Base-by-base conservation (phyloP, 37 sponge, comb jelly and placozoan species). In the Geodia barretti region DNA sequence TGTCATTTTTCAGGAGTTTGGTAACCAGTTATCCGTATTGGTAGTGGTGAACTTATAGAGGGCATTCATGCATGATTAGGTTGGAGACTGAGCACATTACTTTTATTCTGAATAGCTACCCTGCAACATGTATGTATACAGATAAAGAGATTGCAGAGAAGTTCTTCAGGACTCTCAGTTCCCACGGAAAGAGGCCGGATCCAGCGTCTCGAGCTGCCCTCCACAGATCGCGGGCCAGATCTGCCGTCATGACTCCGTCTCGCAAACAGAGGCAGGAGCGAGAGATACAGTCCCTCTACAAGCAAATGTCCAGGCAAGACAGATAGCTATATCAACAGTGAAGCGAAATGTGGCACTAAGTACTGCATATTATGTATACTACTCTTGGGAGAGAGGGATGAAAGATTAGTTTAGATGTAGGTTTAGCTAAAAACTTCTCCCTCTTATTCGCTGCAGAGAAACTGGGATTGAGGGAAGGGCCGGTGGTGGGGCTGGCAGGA, bases 201-300 rank as follows among this genome's bases (percentile, higher is more conserved):
- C 76, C 82, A n/a, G 84, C 84, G 14, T 39, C 70, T 38, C 75
- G 66, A 39, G 82, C 86, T 24, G 61, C 91, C 38, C 17, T 80
- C 26, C 91, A 79, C 68, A 31, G 64, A 20, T 68, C 66, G 5
- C 63, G 88, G 40, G 82, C 76, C 7, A 41, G 88, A 26, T 87
- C 88, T 62, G 88, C 88, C n/a, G 88, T 87, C 41, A 81, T 87
- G 82, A 87, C 88, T 38, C 88, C 88, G 20, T 31, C 77, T 8
- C 68, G 82, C 36, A 79, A 81, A 60, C 63, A 76, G 61, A 81
- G 82, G 34, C n/a, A 41, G 37, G 75, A 87, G 23, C 42, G 73
- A 1, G 32, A 71, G 36, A 11, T 1, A 26, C 75, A 41, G 29
- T 54, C 43, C 17, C 23, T 14, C 54, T 87, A 43, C 70, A 64